Evolutionary conservation across 2,113 vertebrate species (phyloP).

Genomic region (Grantiella picta): DNA sequence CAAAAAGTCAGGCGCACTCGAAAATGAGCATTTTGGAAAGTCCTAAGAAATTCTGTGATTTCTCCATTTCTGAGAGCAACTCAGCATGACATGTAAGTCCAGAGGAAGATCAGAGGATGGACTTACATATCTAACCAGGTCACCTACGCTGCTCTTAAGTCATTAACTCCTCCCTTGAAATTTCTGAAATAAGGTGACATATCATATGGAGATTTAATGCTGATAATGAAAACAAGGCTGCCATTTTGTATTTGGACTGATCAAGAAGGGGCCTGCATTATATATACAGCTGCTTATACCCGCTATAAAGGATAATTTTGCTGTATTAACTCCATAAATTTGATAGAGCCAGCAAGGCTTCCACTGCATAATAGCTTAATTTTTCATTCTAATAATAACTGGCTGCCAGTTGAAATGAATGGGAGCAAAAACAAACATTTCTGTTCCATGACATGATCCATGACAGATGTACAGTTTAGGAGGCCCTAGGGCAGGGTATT

Average conservation of each 20-base stretch:
- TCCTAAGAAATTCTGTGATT: neutral
- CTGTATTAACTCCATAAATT: conserved; percentile 74
- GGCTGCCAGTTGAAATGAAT: conserved; percentile 73
- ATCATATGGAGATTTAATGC: neutral
- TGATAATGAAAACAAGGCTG: neutral
- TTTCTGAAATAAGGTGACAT: neutral
- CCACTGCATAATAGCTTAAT: conserved; percentile 72
- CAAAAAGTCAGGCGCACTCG: neutral
- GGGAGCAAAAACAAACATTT: conserved; percentile 74
- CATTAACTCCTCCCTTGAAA: neutral
- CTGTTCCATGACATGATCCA: conserved; percentile 66
- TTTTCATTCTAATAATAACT: conserved; percentile 80
- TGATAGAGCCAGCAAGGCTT: conserved; percentile 68
- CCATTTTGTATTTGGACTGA: conserved; percentile 61
- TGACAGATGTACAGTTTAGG: conserved; percentile 64
- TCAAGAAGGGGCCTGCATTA: conserved; percentile 23
- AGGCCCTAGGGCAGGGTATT: conserved; percentile 56
- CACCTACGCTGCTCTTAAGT: neutral
- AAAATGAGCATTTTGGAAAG: neutral
- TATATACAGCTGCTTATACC: conserved; percentile 60
- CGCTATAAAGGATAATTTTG: conserved; percentile 68
- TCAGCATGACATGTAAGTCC: no score
- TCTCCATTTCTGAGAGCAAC: neutral
- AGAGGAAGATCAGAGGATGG: neutral
- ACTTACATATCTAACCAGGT: neutral